These are phyloP conservation scores for Drosophila baimaii DNA, from an alignment of 1,140 invertebrate species.

Conservation along the genomic window DNA sequence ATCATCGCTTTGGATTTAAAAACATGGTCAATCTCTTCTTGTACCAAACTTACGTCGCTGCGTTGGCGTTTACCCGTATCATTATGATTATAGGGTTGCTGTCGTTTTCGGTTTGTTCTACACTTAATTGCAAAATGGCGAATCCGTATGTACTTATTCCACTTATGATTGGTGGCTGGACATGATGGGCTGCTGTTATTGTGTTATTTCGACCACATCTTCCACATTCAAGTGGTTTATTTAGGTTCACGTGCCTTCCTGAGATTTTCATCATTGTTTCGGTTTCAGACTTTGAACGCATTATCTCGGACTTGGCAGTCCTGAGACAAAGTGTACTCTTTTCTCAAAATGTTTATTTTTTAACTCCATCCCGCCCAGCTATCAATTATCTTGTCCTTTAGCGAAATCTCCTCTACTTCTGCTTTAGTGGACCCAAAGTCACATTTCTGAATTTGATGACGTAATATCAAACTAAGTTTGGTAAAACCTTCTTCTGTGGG, in stretches of 20 bases:
- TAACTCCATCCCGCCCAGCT: not conserved
- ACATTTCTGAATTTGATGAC: not conserved
- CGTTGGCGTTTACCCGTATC: not conserved
- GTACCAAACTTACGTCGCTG: slow-evolving; percentile 1
- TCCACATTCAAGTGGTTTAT: not conserved
- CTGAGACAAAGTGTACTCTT: slow-evolving; percentile 10
- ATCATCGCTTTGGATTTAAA: slow-evolving; percentile 6
- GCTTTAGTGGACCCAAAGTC: not conserved
- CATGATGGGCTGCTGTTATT: slow-evolving; percentile 3
- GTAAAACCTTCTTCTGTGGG: slow-evolving; percentile 2
- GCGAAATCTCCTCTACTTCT: slow-evolving; percentile 1
- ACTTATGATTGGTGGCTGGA: slow-evolving; percentile 2
- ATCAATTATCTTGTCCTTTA: slow-evolving; percentile 8
- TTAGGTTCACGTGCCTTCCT: not conserved
- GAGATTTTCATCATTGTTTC: slow-evolving; percentile 1
- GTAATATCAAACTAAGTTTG: not conserved
- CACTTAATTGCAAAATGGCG: slow-evolving; percentile 8
- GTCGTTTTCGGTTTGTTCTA: slow-evolving; percentile 4
- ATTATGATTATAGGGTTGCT: not conserved
- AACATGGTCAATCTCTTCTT: not conserved
- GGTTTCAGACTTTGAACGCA: slow-evolving; percentile 7
- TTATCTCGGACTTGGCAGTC: slow-evolving; percentile 7
- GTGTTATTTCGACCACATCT: slow-evolving; percentile 7
- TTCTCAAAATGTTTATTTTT: slow-evolving; percentile 25
- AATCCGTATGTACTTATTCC: slow-evolving; percentile 4